Conservation (phyloP, 2,888 invertebrate genomes). For the Pterostichus madidus region DNA sequence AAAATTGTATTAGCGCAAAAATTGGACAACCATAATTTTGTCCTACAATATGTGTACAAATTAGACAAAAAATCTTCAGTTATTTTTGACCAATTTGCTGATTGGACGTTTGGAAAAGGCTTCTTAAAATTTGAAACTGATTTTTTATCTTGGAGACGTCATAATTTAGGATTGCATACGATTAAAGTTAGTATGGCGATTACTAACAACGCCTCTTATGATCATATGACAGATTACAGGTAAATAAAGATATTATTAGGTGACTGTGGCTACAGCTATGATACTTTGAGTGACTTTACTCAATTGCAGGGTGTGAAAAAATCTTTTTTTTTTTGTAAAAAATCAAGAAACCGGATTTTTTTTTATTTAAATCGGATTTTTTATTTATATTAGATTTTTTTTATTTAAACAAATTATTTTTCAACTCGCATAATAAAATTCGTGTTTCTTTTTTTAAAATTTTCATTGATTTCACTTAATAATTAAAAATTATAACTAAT, state of each 20-base stretch:
- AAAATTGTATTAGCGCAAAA: conserved; percentile 23
- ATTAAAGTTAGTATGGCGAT: background rate
- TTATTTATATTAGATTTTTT: too few species aligned
- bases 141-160: background rate
- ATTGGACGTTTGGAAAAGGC: background rate
- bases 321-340: too few species aligned
- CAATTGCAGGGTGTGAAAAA: too few species aligned
- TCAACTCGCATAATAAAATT: too few species aligned
- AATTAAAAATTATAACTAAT: too few species aligned
- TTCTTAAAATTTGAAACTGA: conserved; percentile 4
- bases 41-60: conserved; percentile 12
- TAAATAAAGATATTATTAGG: background rate
- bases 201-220: background rate
- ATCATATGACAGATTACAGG: conserved; percentile 41
- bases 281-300: too few species aligned
- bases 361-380: too few species aligned
- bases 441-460: too few species aligned
- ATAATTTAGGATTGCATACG: background rate
- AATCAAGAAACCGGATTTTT: too few species aligned
- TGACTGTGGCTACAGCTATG: too few species aligned
- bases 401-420: too few species aligned
- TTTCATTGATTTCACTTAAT: too few species aligned
- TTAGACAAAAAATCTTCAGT: background rate
- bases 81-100: conserved; percentile 31
- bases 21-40: background rate